A percentile compares a stretch with the other conserved stretches of the same genome.
Evolutionary conservation across 2,113 vertebrate genomes (phyloP).

Genomic region (Mobula birostris): DNA sequence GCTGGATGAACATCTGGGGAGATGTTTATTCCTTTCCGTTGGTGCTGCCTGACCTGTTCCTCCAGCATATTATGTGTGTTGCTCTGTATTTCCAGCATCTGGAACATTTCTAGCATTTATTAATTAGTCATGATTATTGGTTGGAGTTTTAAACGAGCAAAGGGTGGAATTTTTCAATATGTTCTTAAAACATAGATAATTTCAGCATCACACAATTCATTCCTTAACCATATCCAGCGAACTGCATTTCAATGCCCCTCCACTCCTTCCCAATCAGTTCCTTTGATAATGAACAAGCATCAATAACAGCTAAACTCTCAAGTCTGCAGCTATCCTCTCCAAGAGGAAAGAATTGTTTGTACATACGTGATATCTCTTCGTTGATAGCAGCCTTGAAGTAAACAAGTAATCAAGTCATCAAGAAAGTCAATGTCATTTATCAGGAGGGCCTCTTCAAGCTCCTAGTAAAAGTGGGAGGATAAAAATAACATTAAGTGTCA

Average conservation of each 20-base stretch:
- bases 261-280: background rate
- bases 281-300: background rate
- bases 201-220: background rate
- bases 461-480: conserved; percentile 53
- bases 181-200: too few relatives aligned
- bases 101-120: too few relatives aligned
- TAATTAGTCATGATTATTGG: too few relatives aligned
- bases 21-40: too few relatives aligned
- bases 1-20: too few relatives aligned
- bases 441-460: conserved; percentile 87
- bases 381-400: conserved; percentile 96
- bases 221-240: too few relatives aligned
- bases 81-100: too few relatives aligned
- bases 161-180: too few relatives aligned
- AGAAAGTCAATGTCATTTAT: conserved; percentile 85
- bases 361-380: conserved; percentile 95
- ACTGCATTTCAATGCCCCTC: background rate
- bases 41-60: too few relatives aligned
- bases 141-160: too few relatives aligned
- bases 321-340: background rate
- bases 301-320: background rate
- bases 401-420: conserved; percentile 80
- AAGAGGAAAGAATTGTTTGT: background rate
- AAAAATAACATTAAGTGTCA: conserved; percentile 2
- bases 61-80: too few relatives aligned